Conservation (phyloP, 2,113 vertebrate genomes). For the Charadrius vociferus region DNA sequence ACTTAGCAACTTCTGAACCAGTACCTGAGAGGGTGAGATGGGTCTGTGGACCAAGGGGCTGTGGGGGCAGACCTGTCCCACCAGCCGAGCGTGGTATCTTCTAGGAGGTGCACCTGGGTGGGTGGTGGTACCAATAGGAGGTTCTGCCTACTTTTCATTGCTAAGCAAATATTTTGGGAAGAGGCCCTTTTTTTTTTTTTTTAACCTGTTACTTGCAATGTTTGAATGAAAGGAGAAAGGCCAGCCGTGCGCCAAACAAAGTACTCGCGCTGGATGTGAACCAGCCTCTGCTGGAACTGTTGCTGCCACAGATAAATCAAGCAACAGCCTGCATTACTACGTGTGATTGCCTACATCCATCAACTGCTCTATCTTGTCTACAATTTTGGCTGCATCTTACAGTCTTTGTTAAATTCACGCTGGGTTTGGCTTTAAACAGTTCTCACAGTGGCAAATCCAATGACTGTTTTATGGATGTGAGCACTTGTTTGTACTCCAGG, state of each 20-base stretch:
- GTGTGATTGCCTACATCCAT: conserved; percentile 45
- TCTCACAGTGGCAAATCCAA: neutral
- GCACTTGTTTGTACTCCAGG: neutral
- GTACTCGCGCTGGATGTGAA: neutral
- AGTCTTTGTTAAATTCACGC: neutral
- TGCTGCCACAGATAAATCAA: conserved; percentile 14
- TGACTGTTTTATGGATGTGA: neutral
- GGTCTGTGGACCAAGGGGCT: neutral
- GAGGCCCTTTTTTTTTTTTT: neutral
- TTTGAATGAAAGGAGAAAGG: neutral
- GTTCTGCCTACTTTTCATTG: neutral
- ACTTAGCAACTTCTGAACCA: neutral
- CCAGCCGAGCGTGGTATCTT: neutral
- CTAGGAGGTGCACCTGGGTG: neutral
- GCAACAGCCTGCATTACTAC: neutral
- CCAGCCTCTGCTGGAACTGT: neutral
- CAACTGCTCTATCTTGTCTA: neutral
- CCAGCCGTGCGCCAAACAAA: neutral
- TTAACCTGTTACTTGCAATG: neutral
- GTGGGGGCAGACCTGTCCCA: neutral
- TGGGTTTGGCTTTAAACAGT: neutral
- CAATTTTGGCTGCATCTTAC: neutral
- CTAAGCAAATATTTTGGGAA: neutral
- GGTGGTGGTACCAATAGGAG: fast-evolving
- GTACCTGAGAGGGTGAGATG: neutral